phyloP scores from a whole-genome alignment of 2,797 vertebrate genomes.

The Onychomys torridus region DNA sequence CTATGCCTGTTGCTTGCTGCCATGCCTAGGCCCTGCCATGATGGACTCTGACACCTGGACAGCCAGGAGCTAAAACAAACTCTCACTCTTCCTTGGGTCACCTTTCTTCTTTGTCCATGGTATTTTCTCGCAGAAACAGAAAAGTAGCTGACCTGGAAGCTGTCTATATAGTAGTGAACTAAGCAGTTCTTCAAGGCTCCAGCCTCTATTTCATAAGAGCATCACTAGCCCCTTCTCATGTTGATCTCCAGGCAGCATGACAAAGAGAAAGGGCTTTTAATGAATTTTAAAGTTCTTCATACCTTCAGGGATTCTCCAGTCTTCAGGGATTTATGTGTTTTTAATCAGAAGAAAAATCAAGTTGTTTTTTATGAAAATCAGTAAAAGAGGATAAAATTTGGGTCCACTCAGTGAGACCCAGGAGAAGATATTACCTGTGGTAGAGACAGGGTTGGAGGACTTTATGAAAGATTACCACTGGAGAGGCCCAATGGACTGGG shows the following conservation, averaged over 20 bases:
- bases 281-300: not conserved
- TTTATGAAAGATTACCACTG: not conserved
- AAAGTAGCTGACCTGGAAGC: not conserved
- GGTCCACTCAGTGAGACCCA: not conserved
- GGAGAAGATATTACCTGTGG: not conserved
- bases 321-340: too few species aligned
- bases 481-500: not conserved
- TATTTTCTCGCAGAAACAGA: not conserved
- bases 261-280: not conserved
- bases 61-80: not conserved
- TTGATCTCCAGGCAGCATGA: not conserved
- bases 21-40: too few species aligned
- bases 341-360: not conserved
- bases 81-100: not conserved
- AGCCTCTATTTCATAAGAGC: not conserved
- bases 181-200: not conserved
- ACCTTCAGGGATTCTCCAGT: not conserved
- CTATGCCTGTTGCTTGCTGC: not conserved
- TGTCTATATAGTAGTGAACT: not conserved
- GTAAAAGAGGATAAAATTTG: not conserved
- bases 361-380: not conserved
- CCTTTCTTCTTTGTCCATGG: not conserved
- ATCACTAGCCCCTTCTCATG: rapidly evolving
- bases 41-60: not conserved
- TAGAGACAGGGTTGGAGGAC: not conserved